Base-by-base conservation (phyloP, 2,113 vertebrate genomes). In the Epinephelus cyanopodus region DNA sequence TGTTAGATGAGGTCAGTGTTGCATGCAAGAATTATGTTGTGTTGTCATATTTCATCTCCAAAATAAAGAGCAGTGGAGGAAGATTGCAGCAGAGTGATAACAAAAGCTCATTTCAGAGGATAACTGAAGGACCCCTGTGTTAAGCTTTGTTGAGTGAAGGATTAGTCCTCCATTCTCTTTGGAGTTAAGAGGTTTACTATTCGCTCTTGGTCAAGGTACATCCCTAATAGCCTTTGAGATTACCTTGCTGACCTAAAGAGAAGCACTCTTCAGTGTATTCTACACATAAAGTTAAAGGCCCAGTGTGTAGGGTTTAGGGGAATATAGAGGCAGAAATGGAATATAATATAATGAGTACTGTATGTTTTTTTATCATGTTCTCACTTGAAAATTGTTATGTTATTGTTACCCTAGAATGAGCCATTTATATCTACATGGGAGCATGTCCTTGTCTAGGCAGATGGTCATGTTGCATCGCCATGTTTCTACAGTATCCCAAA, bases 141-240 rank as follows among this genome's bases (percentile, higher is more conserved):
- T 69, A 70, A 73, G 70, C 87, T 83, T 77, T 77, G 67, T 64
- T 63, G 71, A 85, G 79, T 81, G 70, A 70, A 76, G 82, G 88
- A 92, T 92, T 92, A 89, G 63, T 60, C 53, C 6, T 83, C 79
- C 76, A 83, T 90, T 89, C 81, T 82, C 82, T 84, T 62, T 77
- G 67, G 74, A 81, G 74, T 67, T 92, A 92, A 92, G 90, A 89
- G 86, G 88, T 92, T 92, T 90, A 89, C 58, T 69, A 33, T 64
- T 48, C 75, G 62, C 79, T 80, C 56, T 81, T 73, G 81, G 63
- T 39, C 63, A 77, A 86, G 80, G 80, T 82, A 71, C 68, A 45
- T 45, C 42, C 42, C 42, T 45, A 45, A 45, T 45, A 45, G 42
- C 9, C 42, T 45, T 42, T 79, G 70, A 83, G 76, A 81, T 81